phyloP scores from a whole-genome alignment of 2,888 invertebrate genomes.

The Globia sparganii region DNA sequence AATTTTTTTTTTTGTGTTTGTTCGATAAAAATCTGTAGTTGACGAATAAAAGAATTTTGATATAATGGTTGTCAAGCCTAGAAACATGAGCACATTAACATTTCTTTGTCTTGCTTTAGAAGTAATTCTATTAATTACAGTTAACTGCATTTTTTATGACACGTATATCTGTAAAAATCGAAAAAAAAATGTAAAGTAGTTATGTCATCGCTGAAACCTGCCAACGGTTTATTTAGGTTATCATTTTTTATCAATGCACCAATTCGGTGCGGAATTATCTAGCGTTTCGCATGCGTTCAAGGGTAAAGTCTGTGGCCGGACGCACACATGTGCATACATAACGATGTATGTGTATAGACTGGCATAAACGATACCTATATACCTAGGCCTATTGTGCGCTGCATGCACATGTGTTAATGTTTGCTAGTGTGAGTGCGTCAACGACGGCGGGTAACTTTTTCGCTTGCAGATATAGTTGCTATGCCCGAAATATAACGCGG shows the following conservation, averaged over 20 bases:
- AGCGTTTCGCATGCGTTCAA: slow-evolving; percentile 87
- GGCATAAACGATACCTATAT: slow-evolving; percentile 68
- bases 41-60: background rate
- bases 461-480: slow-evolving; percentile 88
- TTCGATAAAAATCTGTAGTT: background rate
- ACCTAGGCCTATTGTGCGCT: slow-evolving; percentile 84
- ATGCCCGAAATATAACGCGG: slow-evolving; percentile 88
- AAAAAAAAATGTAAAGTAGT: slow-evolving; percentile 51
- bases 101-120: slow-evolving; percentile 30
- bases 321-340: slow-evolving; percentile 78
- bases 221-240: slow-evolving; percentile 82
- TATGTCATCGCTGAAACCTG: slow-evolving; percentile 72
- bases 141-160: slow-evolving; percentile 40
- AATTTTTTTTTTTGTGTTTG: slow-evolving; percentile 23
- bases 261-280: slow-evolving; percentile 85
- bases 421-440: slow-evolving; percentile 79
- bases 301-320: slow-evolving; percentile 87
- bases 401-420: slow-evolving; percentile 76
- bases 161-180: slow-evolving; percentile 28
- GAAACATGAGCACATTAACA: slow-evolving; percentile 18
- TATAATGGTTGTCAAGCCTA: slow-evolving; percentile 12
- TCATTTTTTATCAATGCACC: slow-evolving; percentile 88
- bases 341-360: slow-evolving; percentile 76
- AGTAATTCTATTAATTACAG: slow-evolving; percentile 27
- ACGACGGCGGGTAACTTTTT: slow-evolving; percentile 85